Base-by-base conservation (phyloP, 2,888 invertebrate species). In the Plagiodera versicolora region DNA sequence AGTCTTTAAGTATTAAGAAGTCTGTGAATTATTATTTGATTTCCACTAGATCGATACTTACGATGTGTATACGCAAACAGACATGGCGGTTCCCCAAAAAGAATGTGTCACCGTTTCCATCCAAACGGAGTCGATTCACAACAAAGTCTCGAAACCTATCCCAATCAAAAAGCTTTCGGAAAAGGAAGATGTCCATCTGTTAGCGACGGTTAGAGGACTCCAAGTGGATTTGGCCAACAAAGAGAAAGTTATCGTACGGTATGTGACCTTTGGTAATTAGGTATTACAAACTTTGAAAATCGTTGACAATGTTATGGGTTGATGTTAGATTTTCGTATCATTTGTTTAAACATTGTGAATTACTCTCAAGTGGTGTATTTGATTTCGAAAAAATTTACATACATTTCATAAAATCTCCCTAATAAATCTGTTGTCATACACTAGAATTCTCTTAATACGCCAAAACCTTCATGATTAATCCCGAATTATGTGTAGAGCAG, bases 171-270 rank as follows among this genome's bases (percentile, higher is more conserved):
- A 47, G 18, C 30, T 19, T n/a, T 51, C 51, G 80, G 83, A 67
- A 5, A 90, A 88, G 76, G 90, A 91, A 71, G 91, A 92, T 68
- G 84, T 89, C 30, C 90, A 92, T 80, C 82, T 92, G 49, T 78
- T 92, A 19, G 91, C 91, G 0, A 91, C 92, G 0, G 90, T 92
- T 70, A 86, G 92, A 63, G 91, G 91, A 1, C 80, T 92, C 73
- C 89, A 92, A 75, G 79, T 88, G 0, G 92, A 92, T 73, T 75
- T 92, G 53, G 84, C 87, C 2, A 85, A 86, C 30, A 91, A 91
- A 77, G 91, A 92, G 71, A 89, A 91, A 68, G 85, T 86, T 1
- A 11, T 60, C 5, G 39, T 39, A 10, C 39, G 19, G 24, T 47
- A 11, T 10, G 24, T 47, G n/a, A 32, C 2, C 32, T 2, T 10